phyloP scores from a whole-genome alignment of 1,140 invertebrate genomes.

The Copidosoma floridanum region DNA sequence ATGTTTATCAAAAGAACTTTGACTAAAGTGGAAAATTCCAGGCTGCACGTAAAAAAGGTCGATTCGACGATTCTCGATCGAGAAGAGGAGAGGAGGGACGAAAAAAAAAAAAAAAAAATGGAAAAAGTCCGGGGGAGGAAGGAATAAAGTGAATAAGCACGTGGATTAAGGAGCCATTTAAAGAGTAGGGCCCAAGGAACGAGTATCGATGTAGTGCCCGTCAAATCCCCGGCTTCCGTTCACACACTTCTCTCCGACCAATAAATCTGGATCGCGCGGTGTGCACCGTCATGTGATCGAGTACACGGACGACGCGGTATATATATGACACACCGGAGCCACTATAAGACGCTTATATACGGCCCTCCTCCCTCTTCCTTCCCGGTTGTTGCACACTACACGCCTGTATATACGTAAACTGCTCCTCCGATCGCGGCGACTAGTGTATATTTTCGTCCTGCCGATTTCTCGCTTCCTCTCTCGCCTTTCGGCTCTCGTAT shows the following conservation, averaged over 20 bases:
- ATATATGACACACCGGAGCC: conserved; percentile 42
- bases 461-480: neutral
- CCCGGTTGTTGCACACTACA: neutral
- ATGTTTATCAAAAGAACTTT: too few relatives aligned
- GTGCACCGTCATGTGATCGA: too few relatives aligned
- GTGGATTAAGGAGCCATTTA: neutral
- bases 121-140: too few relatives aligned
- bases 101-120: too few relatives aligned
- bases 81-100: too few relatives aligned
- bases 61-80: too few relatives aligned
- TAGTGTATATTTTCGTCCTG: too few relatives aligned
- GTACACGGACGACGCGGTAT: neutral
- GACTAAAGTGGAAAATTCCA: too few relatives aligned
- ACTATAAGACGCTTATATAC: conserved; percentile 52
- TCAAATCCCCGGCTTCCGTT: conserved; percentile 51
- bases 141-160: too few relatives aligned
- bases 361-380: conserved; percentile 27
- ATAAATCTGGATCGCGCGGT: conserved; percentile 53
- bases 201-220: conserved; percentile 31
- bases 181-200: neutral
- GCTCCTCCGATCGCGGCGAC: too few relatives aligned
- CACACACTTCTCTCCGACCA: conserved; percentile 44
- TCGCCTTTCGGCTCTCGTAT: neutral
- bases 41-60: too few relatives aligned
- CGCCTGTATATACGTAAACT: neutral